Base-by-base conservation (phyloP, 2,797 vertebrate species). In the Darevskia mixta region DNA sequence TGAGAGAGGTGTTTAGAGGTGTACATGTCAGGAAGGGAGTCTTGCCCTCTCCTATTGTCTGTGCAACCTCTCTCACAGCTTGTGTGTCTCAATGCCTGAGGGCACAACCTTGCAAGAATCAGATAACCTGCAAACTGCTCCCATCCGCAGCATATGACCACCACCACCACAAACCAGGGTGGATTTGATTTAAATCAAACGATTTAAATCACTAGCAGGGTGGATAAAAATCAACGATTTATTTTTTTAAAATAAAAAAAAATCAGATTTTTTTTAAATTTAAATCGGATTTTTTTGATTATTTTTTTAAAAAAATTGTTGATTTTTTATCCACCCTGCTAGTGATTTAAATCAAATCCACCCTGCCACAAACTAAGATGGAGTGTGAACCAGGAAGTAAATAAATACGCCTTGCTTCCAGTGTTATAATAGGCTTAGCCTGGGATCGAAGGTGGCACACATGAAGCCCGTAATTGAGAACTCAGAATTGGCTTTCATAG, bases 331-430 rank as follows among this genome's bases (percentile, higher is more conserved):
- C 35, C 35, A 35, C 35, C 35, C 35, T 35, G 35, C 35, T 35
- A 35, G 35, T 35, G 35, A 35, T 35, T 35, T 35, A 35, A 35
- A 35, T 35, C 35, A 35, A 35, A 35, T 35, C 35, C 35, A 35
- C 35, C 35, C 35, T 35, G 35, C 43, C 55, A 73, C 29, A 55
- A 20, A 18, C 29, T 3, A 17, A n/a, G 18, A 32, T 23, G 45
- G 10, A 8, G 18, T 38, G n/a, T 3, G 13, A 66, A 61, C 35
- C 35, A 67, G 43, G 15, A 55, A 35, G 90, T 95, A 94, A 92
- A 86, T 91, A 90, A 92, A 83, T 43, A 88, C 72, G 4, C 6
- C 8, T n/a, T 23, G 32, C 32, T 72, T 72, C 77, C 20, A 6
- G 71, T 29, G n/a, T 38, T n/a, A 7, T 64, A 64, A 64, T 64